Evolutionary conservation across 2,888 invertebrate genomes (phyloP).

Genomic region (Papilio protenor): DNA sequence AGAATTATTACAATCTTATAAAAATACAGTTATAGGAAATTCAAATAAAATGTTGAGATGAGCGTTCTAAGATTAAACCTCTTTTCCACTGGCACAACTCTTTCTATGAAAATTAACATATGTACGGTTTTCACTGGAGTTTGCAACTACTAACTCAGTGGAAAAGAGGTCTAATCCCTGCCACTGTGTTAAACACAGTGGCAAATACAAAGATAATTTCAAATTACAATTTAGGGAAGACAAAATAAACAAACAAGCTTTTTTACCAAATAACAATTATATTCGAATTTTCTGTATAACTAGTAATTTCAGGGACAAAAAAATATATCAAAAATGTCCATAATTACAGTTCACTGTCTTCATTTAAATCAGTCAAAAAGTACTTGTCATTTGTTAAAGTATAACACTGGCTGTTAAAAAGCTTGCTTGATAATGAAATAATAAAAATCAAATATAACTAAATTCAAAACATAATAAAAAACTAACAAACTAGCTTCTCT

Average conservation of each 20-base stretch:
- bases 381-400: background rate
- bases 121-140: background rate
- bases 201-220: background rate
- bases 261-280: background rate
- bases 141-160: background rate
- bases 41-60: background rate
- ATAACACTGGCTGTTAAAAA: background rate
- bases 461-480: constrained; percentile 18
- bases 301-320: background rate
- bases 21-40: background rate
- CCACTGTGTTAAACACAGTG: background rate
- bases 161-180: background rate
- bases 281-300: background rate
- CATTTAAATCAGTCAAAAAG: no score
- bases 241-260: constrained; percentile 9
- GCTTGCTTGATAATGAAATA: background rate
- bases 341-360: no score
- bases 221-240: constrained; percentile 8
- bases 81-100: background rate
- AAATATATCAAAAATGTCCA: no score
- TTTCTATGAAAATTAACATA: background rate
- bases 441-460: constrained; percentile 4
- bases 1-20: background rate
- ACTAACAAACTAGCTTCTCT: background rate
- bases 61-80: background rate